Evolutionary conservation across 2,113 vertebrate species (phyloP), one percentile per base, ranked within the genome.

Genomic region (Lophochroa leadbeateri): DNA sequence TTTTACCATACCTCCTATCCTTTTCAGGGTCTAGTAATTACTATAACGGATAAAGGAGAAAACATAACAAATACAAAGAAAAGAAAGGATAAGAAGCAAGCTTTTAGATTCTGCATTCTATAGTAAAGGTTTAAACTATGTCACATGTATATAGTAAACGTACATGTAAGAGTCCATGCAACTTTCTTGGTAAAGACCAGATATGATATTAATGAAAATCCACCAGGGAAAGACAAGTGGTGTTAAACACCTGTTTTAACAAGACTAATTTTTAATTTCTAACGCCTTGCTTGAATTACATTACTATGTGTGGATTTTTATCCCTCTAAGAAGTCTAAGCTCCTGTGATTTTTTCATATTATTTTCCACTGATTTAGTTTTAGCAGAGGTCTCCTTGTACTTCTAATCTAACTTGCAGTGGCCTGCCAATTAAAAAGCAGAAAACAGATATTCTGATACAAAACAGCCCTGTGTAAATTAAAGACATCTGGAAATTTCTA

Each of bases 1-100:
- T 50, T 65, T 65, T 86, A 15, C 9, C 5, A 15, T 15, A 37
- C 1, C 1, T 49, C 2, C 2, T 27, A 2, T 4, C 3, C 2
- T 28, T 85, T 78, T 46, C 14, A 70, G 16, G 21, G 31, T 65
- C 21, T 50, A 50, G 9, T 11, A 57, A 31, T 43, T 37, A 12
- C 7, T n/a, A 1, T 12, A 35, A 35, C 37, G 80, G 23, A 43
- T 16, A 76, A 76, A 28, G 31, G 11, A 43, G 25, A 13, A 58
- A 9, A 86, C 65, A 46, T 37, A 31, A 31, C 7, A 55, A 50
- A 55, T 41, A 75, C 9, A 5, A 68, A 47, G 3, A 46, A 53
- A 60, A 14, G 13, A 82, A 91, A 72, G 8, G 1, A 5, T 6
- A 49, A 65, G 18, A 50, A 21, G 8, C 6, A 77, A 41, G 28